Conservation (phyloP, 2,888 invertebrate genomes). For the Pogonocherus hispidulus region DNA sequence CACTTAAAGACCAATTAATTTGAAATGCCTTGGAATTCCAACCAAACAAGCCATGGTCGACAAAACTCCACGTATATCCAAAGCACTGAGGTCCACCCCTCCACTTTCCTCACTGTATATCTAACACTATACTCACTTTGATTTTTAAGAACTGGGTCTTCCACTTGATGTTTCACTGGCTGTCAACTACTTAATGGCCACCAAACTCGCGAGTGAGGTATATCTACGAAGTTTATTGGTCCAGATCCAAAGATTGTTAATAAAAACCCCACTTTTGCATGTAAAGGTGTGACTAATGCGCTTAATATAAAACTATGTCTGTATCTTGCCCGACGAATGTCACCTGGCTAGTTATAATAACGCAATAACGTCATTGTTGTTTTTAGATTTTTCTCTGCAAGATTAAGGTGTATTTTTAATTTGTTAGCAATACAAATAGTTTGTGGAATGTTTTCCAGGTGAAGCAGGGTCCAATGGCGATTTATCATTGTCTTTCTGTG, state of each 20-base stretch:
- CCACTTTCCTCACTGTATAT: background rate
- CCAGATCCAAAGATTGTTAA: slow-evolving; percentile 24
- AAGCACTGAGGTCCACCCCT: no score
- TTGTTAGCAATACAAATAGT: background rate
- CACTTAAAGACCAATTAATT: no score
- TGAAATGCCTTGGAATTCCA: no score
- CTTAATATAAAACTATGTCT: slow-evolving; percentile 17
- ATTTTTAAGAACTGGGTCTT: background rate
- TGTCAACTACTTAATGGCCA: slow-evolving; percentile 26
- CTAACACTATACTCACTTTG: slow-evolving; percentile 10
- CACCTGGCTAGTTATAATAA: slow-evolving; percentile 22
- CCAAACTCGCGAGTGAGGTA: slow-evolving; percentile 20
- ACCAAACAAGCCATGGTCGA: no score
- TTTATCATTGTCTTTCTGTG: background rate
- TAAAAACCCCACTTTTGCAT: slow-evolving; percentile 28
- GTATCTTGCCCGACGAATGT: slow-evolving; percentile 9
- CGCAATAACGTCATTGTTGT: slow-evolving; percentile 6
- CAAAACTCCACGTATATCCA: no score
- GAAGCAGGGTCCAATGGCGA: background rate
- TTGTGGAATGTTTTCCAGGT: slow-evolving; percentile 8
- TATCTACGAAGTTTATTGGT: slow-evolving; percentile 38
- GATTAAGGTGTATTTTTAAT: slow-evolving; percentile 5
- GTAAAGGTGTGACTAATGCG: slow-evolving; percentile 18
- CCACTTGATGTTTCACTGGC: slow-evolving; percentile 15
- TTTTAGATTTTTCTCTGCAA: slow-evolving; percentile 14